Conservation (phyloP, 2,113 vertebrate genomes). For the Festucalex cinctus region DNA sequence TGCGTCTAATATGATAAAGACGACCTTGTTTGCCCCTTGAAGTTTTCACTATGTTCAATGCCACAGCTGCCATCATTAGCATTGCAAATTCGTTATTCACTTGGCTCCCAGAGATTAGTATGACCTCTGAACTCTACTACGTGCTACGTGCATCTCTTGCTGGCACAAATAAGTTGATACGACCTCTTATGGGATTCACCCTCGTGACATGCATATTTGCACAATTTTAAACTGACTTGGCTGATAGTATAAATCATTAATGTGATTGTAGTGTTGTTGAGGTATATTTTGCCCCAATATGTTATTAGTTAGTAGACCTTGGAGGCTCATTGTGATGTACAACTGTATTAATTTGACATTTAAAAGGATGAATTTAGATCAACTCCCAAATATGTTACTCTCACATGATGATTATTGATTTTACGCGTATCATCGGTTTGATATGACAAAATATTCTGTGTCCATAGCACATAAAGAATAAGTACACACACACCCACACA, state of each 20-base stretch:
- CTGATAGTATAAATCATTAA: not conserved
- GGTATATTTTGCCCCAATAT: not conserved
- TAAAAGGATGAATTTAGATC: not conserved
- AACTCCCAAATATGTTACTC: not conserved
- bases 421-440: not conserved
- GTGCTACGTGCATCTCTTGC: not conserved
- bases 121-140: not conserved
- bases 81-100: slow-evolving; percentile 4
- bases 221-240: slow-evolving; percentile 9
- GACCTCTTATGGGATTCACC: not conserved
- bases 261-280: not conserved
- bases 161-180: not conserved
- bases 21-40: not conserved
- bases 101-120: not conserved
- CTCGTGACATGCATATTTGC: not conserved
- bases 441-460: not conserved
- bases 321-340: not conserved
- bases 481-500: slow-evolving; percentile 11
- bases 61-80: not conserved
- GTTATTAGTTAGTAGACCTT: not conserved
- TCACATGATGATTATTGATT: not conserved
- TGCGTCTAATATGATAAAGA: not conserved
- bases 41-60: not conserved
- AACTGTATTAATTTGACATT: not conserved
- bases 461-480: not conserved